Base-by-base conservation (phyloP, 2,797 vertebrate genomes). In the Buphagus erythrorhynchus region DNA sequence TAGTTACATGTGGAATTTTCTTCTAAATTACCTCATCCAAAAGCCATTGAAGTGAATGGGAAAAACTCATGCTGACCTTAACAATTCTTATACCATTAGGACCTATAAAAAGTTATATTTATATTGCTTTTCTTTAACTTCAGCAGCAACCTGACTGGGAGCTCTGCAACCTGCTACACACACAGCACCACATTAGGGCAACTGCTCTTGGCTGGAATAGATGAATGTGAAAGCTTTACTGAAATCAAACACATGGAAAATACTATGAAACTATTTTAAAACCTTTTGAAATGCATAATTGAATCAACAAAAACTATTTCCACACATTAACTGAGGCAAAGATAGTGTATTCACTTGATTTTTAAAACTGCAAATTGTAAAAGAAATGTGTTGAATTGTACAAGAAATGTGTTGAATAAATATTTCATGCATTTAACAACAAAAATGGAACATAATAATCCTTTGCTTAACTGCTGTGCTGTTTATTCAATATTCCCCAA, bases 11-110 rank as follows among this genome's bases (percentile, higher is more conserved):
- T 46, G 69, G 43, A 68, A 68, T 75, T 78, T 92, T 94, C 40
- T 91, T 95, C 62, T 92, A 72, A 92, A 92, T 68, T 4, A 88
- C 69, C 68, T 92, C 67, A 91, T 75, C 35, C n/a, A 54, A 94
- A 91, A 86, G n/a, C 48, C 92, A 88, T 24, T 71, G 51, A 86
- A 88, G 49, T 35, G 54, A 95, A 75, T 40, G 45, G 49, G 74
- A 68, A 89, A 86, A 86, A 42, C 49, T 88, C 68, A 40, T 25
- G 77, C 62, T 72, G 89, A 80, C 61, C 65, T 86, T 42, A 88
- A 74, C 24, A 84, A 57, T 59, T 80, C 49, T 61, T 58, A 58
- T 54, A 75, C 69, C 26, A 42, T 54, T 28, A 90, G 49, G 88
- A 76, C 29, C 52, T 61, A 88, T 49, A 84, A 84, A 69, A 93